Percentiles rank a stretch among this genome's conserved stretches.
These are phyloP conservation scores for Sturnira hondurensis DNA, from an alignment of 2,113 vertebrate species.

Conservation along the genomic window DNA sequence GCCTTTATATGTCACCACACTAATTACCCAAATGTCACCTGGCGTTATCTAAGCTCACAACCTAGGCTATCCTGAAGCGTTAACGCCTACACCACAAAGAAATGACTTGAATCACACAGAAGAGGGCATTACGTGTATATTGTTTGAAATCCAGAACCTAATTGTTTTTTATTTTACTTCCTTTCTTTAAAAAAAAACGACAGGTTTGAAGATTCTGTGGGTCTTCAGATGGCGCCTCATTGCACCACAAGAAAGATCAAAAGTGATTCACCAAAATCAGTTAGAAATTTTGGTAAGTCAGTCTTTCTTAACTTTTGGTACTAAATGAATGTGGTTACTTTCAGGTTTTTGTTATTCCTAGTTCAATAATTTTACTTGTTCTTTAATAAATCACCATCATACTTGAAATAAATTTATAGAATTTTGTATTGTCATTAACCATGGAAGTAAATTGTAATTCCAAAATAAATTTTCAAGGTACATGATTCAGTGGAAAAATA, in stretches of 20 bases:
- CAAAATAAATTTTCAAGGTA: background rate
- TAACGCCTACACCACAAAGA: background rate
- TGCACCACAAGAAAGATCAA: constrained; percentile 82
- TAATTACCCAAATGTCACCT: background rate
- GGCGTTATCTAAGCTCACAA: background rate
- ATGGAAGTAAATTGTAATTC: background rate
- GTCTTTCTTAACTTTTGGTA: background rate
- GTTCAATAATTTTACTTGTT: background rate
- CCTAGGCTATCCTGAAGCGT: background rate
- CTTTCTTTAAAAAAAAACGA: constrained; percentile 60
- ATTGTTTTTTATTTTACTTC: constrained; percentile 32
- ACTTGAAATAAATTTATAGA: background rate
- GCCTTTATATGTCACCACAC: background rate
- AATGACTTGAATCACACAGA: background rate
- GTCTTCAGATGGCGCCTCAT: constrained; percentile 87
- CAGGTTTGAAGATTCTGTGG: constrained; percentile 90
- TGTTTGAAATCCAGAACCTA: background rate
- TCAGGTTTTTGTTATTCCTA: background rate
- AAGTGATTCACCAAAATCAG: constrained; percentile 87
- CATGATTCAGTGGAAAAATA: background rate
- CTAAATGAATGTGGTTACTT: background rate
- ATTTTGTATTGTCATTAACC: background rate
- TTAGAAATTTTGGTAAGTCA: constrained; percentile 90
- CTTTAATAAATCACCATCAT: background rate
- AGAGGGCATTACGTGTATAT: background rate